These are phyloP conservation scores for Oncopodura yosiiana DNA, from an alignment of 1,140 invertebrate genomes.

Conservation along the genomic window DNA sequence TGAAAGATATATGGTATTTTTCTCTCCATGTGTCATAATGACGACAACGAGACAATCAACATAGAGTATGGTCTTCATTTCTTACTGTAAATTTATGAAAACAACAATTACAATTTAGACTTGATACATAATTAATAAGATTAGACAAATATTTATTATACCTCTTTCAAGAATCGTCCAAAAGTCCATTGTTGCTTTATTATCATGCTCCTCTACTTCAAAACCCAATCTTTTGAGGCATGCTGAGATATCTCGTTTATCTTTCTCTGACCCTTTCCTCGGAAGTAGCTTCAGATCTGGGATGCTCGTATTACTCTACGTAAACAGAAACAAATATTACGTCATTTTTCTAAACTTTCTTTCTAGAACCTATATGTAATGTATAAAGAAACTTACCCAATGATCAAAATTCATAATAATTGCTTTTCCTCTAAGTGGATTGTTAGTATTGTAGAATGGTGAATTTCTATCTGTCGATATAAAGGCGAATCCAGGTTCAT, in stretches of 20 bases:
- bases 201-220: constrained; percentile 20
- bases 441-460: constrained; percentile 45
- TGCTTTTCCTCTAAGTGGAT: constrained; percentile 44
- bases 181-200: constrained; percentile 12
- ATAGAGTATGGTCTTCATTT: constrained; percentile 40
- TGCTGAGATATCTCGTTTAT: constrained; percentile 18
- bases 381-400: constrained; percentile 37
- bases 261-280: constrained; percentile 34
- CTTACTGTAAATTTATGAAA: constrained; percentile 35
- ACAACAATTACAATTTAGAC: background rate
- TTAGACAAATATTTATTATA: background rate
- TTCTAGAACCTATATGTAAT: background rate
- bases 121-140: background rate
- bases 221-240: constrained; percentile 26
- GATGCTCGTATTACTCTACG: constrained; percentile 26
- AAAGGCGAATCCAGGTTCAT: too few relatives aligned
- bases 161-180: background rate
- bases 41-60: constrained; percentile 44
- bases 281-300: constrained; percentile 38
- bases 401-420: constrained; percentile 47
- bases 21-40: constrained; percentile 48
- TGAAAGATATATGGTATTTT: constrained; percentile 46
- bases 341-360: background rate
- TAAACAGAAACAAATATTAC: constrained; percentile 10
- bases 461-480: too few relatives aligned